Evolutionary conservation across 35 echinoderm and acorn worm species (phyloP).

Genomic region (Ptychodera flava): DNA sequence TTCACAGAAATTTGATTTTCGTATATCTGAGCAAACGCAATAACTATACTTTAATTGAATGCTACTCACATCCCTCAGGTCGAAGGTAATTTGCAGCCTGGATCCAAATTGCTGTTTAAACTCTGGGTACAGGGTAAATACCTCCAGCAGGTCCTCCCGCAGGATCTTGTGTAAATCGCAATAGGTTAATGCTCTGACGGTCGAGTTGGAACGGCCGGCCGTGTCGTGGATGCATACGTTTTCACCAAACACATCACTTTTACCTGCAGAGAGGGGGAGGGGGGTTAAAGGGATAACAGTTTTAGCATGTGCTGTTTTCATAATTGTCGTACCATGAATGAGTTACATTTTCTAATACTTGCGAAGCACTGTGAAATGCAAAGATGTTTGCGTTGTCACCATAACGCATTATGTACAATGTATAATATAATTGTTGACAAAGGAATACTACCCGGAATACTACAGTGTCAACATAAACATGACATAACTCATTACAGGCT

Average conservation of each 20-base stretch:
- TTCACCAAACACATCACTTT: neutral
- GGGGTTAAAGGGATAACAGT: neutral
- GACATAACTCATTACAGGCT: too few relatives aligned
- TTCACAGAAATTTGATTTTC: too few relatives aligned
- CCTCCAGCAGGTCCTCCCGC: neutral
- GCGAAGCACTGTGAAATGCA: neutral
- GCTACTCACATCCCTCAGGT: neutral
- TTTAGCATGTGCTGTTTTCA: neutral
- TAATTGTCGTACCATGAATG: neutral
- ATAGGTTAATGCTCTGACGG: neutral
- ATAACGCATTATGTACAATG: slow-evolving; percentile 11
- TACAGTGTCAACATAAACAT: too few relatives aligned
- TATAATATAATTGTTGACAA: slow-evolving; percentile 3
- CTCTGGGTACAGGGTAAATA: neutral
- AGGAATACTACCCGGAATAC: neutral
- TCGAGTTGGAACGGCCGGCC: neutral
- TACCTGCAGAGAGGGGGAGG: too few relatives aligned
- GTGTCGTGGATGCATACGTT: neutral
- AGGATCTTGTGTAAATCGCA: neutral
- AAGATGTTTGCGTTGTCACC: neutral
- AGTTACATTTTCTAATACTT: neutral
- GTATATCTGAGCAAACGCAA: too few relatives aligned
- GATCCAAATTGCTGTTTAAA: neutral
- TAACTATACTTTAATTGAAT: too few relatives aligned
- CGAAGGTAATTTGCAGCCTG: neutral